A percentile compares a stretch with the other conserved stretches of the same genome.
phyloP scores from a whole-genome alignment of 2,888 invertebrate species.

The Macroteleia sp. region DNA sequence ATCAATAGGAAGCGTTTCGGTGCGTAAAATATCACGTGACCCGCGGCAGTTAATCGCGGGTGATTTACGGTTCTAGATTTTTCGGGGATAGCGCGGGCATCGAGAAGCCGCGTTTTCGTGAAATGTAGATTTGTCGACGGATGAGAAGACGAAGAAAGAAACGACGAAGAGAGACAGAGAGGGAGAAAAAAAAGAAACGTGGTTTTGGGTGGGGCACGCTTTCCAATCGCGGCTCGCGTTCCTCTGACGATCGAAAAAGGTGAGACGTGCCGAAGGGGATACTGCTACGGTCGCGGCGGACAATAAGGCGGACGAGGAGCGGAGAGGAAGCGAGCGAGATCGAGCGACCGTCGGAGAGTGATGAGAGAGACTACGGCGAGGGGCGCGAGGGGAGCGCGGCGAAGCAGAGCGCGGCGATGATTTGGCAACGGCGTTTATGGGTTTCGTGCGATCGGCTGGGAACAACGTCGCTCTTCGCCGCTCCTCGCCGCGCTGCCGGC shows the following conservation, averaged over 20 bases:
- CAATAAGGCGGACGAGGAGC: constrained; percentile 71
- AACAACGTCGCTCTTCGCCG: constrained; percentile 41
- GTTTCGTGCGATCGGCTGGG: constrained; percentile 71
- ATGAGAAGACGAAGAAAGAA: too few relatives aligned
- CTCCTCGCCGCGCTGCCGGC: constrained; percentile 34
- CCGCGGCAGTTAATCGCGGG: too few relatives aligned
- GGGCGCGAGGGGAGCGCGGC: constrained; percentile 59
- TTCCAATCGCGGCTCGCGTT: constrained; percentile 64
- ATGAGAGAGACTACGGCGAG: constrained; percentile 75
- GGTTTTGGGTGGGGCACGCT: constrained; percentile 58
- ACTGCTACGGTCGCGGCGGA: constrained; percentile 73
- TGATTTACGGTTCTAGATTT: too few relatives aligned
- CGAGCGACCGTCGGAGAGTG: constrained; percentile 50
- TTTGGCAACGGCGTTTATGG: constrained; percentile 79
- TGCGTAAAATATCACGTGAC: too few relatives aligned
- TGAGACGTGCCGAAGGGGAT: constrained; percentile 77
- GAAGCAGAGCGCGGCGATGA: constrained; percentile 71
- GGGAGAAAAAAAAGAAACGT: too few relatives aligned
- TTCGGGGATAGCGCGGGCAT: too few relatives aligned
- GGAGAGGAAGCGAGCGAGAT: constrained; percentile 47
- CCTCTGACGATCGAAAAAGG: constrained; percentile 77
- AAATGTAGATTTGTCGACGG: too few relatives aligned
- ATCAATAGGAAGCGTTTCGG: too few relatives aligned
- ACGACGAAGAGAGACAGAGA: too few relatives aligned
- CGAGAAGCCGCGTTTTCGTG: too few relatives aligned